Percentiles rank a stretch among this genome's conserved stretches.
phyloP scores from a whole-genome alignment of 2,113 vertebrate species.

The Otocyon megalotis region DNA sequence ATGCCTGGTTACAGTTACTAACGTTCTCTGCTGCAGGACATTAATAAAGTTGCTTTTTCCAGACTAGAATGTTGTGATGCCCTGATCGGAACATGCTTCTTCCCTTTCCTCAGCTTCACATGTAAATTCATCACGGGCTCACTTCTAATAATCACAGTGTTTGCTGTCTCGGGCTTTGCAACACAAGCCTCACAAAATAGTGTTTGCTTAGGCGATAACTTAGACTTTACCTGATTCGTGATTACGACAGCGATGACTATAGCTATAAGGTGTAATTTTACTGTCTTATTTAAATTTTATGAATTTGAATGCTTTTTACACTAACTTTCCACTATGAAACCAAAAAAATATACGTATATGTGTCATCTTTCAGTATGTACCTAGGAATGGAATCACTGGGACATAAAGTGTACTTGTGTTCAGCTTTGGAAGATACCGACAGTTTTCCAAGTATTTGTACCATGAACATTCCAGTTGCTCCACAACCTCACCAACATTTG shows the following conservation, averaged over 20 bases:
- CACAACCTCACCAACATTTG: not conserved
- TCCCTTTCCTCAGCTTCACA: constrained; percentile 68
- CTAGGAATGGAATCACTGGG: not conserved
- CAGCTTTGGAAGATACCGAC: not conserved
- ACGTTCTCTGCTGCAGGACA: no score
- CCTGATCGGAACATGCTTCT: constrained; percentile 72
- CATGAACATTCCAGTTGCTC: not conserved
- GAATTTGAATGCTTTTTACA: constrained; percentile 81
- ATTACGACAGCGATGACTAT: constrained; percentile 71
- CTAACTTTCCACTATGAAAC: constrained; percentile 66
- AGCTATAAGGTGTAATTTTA: constrained; percentile 84
- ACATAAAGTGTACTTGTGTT: no score
- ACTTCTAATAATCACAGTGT: constrained; percentile 79
- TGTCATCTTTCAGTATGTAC: not conserved
- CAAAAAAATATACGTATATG: not conserved
- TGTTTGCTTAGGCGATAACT: constrained; percentile 83
- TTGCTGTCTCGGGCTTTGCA: constrained; percentile 82
- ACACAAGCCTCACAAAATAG: constrained; percentile 76
- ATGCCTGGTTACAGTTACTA: no score
- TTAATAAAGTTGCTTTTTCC: constrained; percentile 87
- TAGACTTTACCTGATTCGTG: constrained; percentile 80
- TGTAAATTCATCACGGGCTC: constrained; percentile 83
- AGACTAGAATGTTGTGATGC: constrained; percentile 78
- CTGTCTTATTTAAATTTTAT: constrained; percentile 83
- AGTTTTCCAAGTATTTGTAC: not conserved